Conservation (phyloP, 2,113 vertebrate genomes). For the Philantomba maxwellii region DNA sequence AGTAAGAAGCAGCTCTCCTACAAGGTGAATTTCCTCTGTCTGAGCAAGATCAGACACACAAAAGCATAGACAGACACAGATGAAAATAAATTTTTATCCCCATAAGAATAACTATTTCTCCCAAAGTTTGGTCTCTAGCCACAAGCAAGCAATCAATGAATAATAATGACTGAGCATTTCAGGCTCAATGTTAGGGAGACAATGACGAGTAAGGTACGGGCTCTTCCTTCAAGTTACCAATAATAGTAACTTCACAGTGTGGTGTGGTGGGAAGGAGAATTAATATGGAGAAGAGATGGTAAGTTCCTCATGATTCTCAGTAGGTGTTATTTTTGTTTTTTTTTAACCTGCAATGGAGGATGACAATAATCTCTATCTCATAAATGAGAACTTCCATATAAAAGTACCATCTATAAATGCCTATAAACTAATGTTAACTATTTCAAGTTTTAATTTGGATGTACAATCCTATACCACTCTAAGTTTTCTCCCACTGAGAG, state of each 20-base stretch:
- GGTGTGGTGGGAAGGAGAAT: not conserved
- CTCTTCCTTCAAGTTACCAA: not conserved
- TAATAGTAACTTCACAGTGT: not conserved
- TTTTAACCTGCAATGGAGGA: not conserved
- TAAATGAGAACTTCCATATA: not conserved
- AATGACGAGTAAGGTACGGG: not conserved
- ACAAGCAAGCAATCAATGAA: not conserved
- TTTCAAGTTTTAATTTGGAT: slow-evolving; percentile 7
- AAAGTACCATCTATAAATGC: not conserved
- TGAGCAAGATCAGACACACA: not conserved
- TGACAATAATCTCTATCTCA: not conserved
- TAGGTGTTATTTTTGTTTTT: not conserved
- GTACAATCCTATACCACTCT: not conserved
- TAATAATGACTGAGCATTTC: not conserved
- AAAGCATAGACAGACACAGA: not conserved
- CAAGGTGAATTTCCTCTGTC: not conserved
- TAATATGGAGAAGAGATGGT: not conserved
- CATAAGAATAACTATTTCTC: not conserved
- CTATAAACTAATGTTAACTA: not conserved
- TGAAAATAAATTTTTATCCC: not conserved
- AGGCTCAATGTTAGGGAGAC: not conserved
- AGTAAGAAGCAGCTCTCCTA: not conserved
- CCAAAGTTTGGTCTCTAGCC: not conserved
- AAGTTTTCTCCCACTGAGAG: not conserved
- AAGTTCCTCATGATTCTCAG: not conserved